Evolutionary conservation across 1,140 invertebrate species (phyloP).

Genomic region (Pseudobourletiella spinata): DNA sequence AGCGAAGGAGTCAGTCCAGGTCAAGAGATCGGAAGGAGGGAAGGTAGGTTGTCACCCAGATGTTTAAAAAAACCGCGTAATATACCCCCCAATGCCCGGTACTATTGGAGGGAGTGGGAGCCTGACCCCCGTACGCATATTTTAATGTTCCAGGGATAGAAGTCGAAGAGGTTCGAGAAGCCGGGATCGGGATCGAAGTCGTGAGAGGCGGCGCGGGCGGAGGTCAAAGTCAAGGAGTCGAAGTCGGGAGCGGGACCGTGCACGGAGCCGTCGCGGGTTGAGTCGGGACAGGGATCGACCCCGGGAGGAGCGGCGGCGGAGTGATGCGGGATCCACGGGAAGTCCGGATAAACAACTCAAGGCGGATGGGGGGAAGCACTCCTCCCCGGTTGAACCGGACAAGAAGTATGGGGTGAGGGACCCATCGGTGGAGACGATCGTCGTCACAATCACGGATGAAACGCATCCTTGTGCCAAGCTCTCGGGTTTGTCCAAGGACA

Average conservation of each 20-base stretch:
- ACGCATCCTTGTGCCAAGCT: constrained; percentile 20
- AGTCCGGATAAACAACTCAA: constrained; percentile 13
- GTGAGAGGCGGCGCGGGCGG: constrained; percentile 13
- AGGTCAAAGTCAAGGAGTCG: constrained; percentile 12
- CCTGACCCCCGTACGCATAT: too few relatives aligned
- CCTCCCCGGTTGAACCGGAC: neutral
- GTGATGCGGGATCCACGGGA: constrained; percentile 9
- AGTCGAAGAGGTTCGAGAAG: constrained; percentile 13
- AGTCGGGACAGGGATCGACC: constrained; percentile 19
- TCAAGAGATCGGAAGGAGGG: constrained; percentile 12
- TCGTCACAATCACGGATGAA: constrained; percentile 11
- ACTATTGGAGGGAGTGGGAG: too few relatives aligned
- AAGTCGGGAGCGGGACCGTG: constrained; percentile 27
- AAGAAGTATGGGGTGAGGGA: neutral
- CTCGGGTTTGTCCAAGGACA: constrained; percentile 22
- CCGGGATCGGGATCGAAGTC: constrained; percentile 28
- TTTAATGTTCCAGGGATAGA: constrained; percentile 3
- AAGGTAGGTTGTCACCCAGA: too few relatives aligned
- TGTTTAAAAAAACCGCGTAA: too few relatives aligned
- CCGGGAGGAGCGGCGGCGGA: constrained; percentile 18
- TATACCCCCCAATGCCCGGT: too few relatives aligned
- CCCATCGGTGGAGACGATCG: neutral
- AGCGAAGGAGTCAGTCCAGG: constrained; percentile 27
- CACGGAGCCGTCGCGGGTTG: constrained; percentile 5
- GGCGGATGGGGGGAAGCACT: neutral